Percentiles rank a stretch among this genome's conserved stretches.
Evolutionary conservation across 2,113 vertebrate species (phyloP).

Genomic region (Pachyramphus minor): DNA sequence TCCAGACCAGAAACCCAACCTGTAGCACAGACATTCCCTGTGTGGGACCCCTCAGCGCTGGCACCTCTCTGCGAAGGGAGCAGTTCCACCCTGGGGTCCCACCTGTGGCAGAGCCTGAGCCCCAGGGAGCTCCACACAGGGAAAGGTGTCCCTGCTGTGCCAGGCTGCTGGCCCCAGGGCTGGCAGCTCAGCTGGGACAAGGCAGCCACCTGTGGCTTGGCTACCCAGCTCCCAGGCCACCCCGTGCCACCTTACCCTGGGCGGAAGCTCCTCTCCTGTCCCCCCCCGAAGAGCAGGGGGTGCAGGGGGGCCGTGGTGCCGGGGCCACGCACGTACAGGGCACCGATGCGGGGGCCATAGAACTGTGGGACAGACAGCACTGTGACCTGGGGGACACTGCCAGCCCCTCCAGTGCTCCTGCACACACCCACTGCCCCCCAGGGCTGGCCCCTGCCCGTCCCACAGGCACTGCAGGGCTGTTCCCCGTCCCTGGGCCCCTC

Average conservation of each 20-base stretch:
- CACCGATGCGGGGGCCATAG: constrained; percentile 87
- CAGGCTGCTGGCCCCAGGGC: fast-evolving
- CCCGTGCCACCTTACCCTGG: constrained; percentile 80
- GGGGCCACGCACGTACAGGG: constrained; percentile 78
- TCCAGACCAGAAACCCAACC: background rate
- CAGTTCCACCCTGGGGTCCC: background rate
- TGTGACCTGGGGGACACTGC: background rate
- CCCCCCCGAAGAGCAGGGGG: constrained; percentile 91
- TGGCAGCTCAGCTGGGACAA: background rate
- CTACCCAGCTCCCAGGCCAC: background rate
- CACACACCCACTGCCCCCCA: background rate
- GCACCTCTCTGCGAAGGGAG: background rate
- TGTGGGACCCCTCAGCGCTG: fast-evolving
- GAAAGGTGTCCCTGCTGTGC: background rate
- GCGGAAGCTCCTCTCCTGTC: constrained; percentile 90
- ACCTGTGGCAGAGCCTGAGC: background rate
- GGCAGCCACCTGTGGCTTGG: background rate
- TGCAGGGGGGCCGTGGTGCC: constrained; percentile 77
- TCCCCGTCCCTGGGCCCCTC: background rate
- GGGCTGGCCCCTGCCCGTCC: background rate
- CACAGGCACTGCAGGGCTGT: background rate
- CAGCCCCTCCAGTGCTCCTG: background rate
- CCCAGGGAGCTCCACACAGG: fast-evolving
- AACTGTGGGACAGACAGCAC: constrained; percentile 74
- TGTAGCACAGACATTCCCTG: background rate